phyloP scores from a whole-genome alignment of 1,140 invertebrate genomes.

The Diachasma alloeum region DNA sequence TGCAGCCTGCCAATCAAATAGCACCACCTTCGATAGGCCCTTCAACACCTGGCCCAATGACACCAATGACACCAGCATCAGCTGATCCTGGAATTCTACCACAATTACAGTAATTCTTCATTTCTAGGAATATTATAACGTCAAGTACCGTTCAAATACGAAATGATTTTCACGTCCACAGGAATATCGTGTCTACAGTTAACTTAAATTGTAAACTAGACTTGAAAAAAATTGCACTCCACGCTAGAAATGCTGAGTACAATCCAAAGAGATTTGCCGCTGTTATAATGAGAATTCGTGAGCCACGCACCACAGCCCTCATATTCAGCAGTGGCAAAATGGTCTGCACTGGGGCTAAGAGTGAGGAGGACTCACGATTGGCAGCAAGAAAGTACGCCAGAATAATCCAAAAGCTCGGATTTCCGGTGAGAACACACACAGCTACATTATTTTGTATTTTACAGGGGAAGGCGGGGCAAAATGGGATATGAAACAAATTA shows the following conservation, averaged over 20 bases:
- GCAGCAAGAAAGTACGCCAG: constrained; percentile 98
- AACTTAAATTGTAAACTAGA: constrained; percentile 96
- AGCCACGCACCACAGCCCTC: constrained; percentile 97
- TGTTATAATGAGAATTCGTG: constrained; percentile 99
- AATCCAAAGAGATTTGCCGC: constrained; percentile 99
- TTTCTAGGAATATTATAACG: constrained; percentile 9
- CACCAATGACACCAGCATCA: constrained; percentile 93
- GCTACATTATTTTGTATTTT: neutral
- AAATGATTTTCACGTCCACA: constrained; percentile 60
- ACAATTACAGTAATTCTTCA: constrained; percentile 85
- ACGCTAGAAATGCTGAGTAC: constrained; percentile 99
- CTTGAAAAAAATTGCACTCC: constrained; percentile 96
- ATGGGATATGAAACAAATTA: no score
- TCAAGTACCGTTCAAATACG: no score
- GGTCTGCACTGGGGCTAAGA: constrained; percentile 99
- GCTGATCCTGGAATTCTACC: constrained; percentile 94
- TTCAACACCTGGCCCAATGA: constrained; percentile 83
- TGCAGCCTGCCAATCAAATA: constrained; percentile 69
- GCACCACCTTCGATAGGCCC: constrained; percentile 73
- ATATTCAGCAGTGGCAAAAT: constrained; percentile 99
- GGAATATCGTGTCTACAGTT: constrained; percentile 97
- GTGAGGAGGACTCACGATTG: constrained; percentile 95
- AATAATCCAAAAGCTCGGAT: constrained; percentile 99
- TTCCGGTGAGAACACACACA: constrained; percentile 74
- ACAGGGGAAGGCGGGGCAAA: no score